Conservation (phyloP, 1,140 invertebrate genomes). For the Schlechtendalia chinensis region DNA sequence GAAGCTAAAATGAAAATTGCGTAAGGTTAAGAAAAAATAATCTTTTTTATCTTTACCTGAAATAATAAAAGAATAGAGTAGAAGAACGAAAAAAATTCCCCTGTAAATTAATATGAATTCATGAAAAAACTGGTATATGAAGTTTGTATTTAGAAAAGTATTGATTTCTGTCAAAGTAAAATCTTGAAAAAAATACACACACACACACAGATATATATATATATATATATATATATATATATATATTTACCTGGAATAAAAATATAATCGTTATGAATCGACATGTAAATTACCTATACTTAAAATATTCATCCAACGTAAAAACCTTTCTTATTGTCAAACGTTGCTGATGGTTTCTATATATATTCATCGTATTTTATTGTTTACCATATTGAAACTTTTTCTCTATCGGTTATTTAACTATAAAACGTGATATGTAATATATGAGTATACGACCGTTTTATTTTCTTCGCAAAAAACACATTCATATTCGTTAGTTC, state of each 20-base stretch:
- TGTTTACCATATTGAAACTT: neutral
- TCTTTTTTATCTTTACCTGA: no score
- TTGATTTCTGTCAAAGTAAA: neutral
- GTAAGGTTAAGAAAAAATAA: no score
- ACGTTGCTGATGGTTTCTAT: neutral
- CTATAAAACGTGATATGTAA: neutral
- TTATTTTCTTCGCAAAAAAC: neutral
- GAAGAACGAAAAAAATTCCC: no score
- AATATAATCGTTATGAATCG: neutral
- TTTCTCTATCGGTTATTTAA: neutral
- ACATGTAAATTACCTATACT: neutral
- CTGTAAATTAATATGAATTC: no score
- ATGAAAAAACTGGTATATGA: neutral
- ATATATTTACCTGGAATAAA: neutral
- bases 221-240: neutral
- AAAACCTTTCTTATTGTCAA: neutral
- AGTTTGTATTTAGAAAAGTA: neutral
- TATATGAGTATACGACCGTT: neutral
- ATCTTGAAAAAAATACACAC: no score
- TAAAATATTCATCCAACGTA: slow-evolving; percentile 1
- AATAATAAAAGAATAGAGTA: no score
- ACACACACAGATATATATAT: neutral
- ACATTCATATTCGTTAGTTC: no score
- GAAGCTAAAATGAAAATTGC: no score
- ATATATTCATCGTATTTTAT: neutral